These are phyloP conservation scores for Acrocephalus arundinaceus DNA, from an alignment of 2,113 vertebrate genomes.

Conservation along the genomic window DNA sequence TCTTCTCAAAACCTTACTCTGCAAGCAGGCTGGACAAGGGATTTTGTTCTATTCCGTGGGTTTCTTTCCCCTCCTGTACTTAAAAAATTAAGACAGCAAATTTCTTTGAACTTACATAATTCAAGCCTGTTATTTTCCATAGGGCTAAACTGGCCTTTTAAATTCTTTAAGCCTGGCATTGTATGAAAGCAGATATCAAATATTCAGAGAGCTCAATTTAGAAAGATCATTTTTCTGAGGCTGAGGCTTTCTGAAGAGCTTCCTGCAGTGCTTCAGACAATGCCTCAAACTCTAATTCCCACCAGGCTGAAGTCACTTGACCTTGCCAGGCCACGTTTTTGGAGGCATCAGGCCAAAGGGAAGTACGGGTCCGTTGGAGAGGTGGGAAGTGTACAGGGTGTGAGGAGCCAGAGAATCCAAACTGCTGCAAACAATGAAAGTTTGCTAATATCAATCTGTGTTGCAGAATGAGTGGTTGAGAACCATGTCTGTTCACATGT, in stretches of 20 bases:
- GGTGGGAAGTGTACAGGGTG: not conserved
- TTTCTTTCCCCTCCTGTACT: not conserved
- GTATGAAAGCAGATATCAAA: slow-evolving; percentile 59
- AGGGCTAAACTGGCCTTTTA: slow-evolving; percentile 6
- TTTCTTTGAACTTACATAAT: slow-evolving; percentile 14
- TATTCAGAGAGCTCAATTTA: slow-evolving; percentile 38
- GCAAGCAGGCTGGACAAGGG: not conserved
- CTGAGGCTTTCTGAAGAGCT: slow-evolving; percentile 33
- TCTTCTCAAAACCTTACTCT: not conserved
- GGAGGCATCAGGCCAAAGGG: not conserved
- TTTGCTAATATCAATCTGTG: not conserved
- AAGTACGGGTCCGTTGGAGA: not conserved
- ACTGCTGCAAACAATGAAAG: not conserved
- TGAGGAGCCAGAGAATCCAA: not conserved
- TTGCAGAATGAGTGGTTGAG: not conserved
- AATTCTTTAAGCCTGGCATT: slow-evolving; percentile 47
- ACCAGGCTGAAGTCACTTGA: not conserved
- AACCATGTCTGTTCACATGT: rapidly evolving
- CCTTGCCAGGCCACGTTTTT: not conserved
- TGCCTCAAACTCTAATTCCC: not conserved
- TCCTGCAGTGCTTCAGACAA: slow-evolving; percentile 6
- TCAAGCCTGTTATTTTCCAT: slow-evolving; percentile 15
- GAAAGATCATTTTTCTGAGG: slow-evolving; percentile 47
- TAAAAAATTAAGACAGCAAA: not conserved
- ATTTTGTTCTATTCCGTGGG: not conserved